Evolutionary conservation across 1,140 invertebrate species (phyloP), one percentile per base, ranked within the genome.

Genomic region (Drosophila orena): DNA sequence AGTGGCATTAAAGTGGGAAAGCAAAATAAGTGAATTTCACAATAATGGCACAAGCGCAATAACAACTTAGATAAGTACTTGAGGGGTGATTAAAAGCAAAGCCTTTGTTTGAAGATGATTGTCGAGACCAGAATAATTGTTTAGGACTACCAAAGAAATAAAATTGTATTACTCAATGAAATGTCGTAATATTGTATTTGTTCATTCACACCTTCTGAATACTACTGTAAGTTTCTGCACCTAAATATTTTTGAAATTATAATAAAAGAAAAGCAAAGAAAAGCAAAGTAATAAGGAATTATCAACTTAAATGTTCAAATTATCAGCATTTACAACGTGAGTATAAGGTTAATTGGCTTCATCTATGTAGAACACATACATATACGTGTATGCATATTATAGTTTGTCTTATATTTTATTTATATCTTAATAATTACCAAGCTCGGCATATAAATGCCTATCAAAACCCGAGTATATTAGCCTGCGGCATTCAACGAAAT

Each of bases 11-110:
- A 52, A 52, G 11, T 35, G 15, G 5, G n/a, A 27, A 57, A 17
- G 30, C 17, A 3, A 17, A 27, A 11, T 12, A 40, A 5, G 12
- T 61, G 2, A 58, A 58, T 58, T 61, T 57, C 58, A 61, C 58
- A 57, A 58, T 57, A 17, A 10, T 5, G 6, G 15, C 5, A 56
- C 8, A 38, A 38, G 37, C 10, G 10, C 3, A 34, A n/a, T 22
- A 61, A 57, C 0, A 56, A 61, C 20, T 4, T 42, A 15, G 15
- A 57, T 30, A 11, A 42, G 57, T 4, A 12, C 12, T 12, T 11
- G 15, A 1, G 24, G 17, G 5, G 3, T 30, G 52, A 61, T 61
- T 22, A 61, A 30, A 17, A 38, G 17, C 22, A 12, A 56, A 15
- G 35, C 12, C 14, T 40, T 40, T 42, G 49, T 35, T 52, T 11